Evolutionary conservation across 1,140 invertebrate genomes (phyloP), one percentile per base, ranked within the genome.

Genomic region (Drosophila trapezifrons): DNA sequence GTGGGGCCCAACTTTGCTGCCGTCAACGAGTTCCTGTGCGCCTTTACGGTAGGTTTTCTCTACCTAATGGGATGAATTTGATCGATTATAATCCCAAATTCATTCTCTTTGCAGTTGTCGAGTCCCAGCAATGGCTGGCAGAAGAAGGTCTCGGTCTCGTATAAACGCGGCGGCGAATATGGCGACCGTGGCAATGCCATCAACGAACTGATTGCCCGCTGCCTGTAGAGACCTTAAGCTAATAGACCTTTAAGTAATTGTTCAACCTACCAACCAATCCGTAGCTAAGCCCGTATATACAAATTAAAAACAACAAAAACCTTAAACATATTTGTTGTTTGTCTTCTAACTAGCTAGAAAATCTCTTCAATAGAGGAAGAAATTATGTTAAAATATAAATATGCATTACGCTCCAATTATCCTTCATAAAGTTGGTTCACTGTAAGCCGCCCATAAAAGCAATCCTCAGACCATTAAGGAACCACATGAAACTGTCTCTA

Each of bases 81-180:
- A 17, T 17, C 25, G 2, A 13, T 9, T 8, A 0, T 29, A 40
- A 25, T 55, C 0, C 7, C 6, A 15, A 18, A 13, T 15, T 67
- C n/a, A 4, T 18, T 69, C 0, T 13, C 13, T 17, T 75, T 76
- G 7, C 56, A 92, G 91, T 55, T 92, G 15, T 85, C 86, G 4
- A 89, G 64, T 79, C 91, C 91, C 2, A 79, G 89, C 15, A 89
- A 92, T 72, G 91, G 91, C 7, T 92, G 87, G 87, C 69, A 90
- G 22, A 87, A 91, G 12, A 92, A 92, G 58, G 90, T 91, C 1
- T 90, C 90, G 1, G 86, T 92, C 0, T 55, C 87, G 1, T 92
- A 67, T 37, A 87, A 89, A 32, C 79, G 90, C 25, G 91, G 91
- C 8, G 91, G 91, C 9, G 91, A 92, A 49, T 92, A 92, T 57